A percentile compares a stretch with the other conserved stretches of the same genome.
These are phyloP conservation scores for Parnassius glacialis DNA, from an alignment of 2,888 invertebrate species.

Conservation along the genomic window DNA sequence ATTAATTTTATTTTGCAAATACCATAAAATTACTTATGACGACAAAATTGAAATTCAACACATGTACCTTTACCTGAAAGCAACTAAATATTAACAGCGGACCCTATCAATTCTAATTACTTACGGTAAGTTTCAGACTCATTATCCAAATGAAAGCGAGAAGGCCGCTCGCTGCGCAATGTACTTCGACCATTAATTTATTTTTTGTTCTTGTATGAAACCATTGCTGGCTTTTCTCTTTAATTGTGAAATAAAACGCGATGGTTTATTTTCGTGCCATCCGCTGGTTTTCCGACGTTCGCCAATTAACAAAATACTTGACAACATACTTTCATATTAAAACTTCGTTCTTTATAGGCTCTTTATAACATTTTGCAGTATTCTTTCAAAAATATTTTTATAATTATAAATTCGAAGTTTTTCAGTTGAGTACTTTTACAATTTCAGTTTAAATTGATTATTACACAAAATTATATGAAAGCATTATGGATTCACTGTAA, in stretches of 20 bases:
- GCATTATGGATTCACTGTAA: too few species aligned
- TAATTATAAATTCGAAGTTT: background rate
- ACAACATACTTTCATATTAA: slow-evolving; percentile 15
- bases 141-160: slow-evolving; percentile 63
- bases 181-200: slow-evolving; percentile 36
- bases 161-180: slow-evolving; percentile 32
- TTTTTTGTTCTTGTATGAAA: slow-evolving; percentile 33
- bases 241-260: slow-evolving; percentile 20
- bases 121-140: slow-evolving; percentile 52
- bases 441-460: too few species aligned
- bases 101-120: slow-evolving; percentile 64
- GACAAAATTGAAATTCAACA: too few species aligned
- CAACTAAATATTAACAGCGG: slow-evolving; percentile 45
- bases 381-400: background rate
- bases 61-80: background rate
- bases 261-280: slow-evolving; percentile 22
- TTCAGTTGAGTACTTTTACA: too few species aligned
- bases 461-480: too few species aligned
- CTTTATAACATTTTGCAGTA: background rate
- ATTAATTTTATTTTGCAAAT: too few species aligned
- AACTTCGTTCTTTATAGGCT: slow-evolving; percentile 2
- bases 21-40: too few species aligned
- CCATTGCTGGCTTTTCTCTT: slow-evolving; percentile 27
- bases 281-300: slow-evolving; percentile 12
- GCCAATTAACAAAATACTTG: slow-evolving; percentile 21